Conservation (phyloP, 2,797 vertebrate genomes). For the Triplophysa bombifrons region DNA sequence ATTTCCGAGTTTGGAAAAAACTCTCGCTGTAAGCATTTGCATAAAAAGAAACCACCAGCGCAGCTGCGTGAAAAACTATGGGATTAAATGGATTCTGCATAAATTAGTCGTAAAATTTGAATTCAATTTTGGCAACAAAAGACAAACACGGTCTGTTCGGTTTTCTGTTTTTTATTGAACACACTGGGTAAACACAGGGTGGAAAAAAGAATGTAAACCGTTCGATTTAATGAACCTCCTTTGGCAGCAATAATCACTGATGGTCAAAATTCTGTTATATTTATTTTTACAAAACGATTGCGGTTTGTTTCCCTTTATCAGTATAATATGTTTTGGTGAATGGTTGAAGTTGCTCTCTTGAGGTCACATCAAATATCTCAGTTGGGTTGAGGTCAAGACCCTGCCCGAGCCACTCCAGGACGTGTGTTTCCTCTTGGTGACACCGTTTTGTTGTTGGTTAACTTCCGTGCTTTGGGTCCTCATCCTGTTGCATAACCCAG, state of each 20-base stretch:
- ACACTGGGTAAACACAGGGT: not conserved
- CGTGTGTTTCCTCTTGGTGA: not conserved
- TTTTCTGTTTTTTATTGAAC: not conserved
- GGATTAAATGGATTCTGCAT: conserved; percentile 9
- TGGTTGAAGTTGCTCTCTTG: not conserved
- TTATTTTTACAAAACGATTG: not conserved
- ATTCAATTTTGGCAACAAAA: not conserved
- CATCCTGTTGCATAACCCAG: not conserved
- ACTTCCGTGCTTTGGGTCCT: not conserved
- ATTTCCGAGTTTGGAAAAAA: conserved; percentile 26
- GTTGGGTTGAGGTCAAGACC: not conserved
- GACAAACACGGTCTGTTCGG: not conserved
- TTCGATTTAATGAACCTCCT: not conserved
- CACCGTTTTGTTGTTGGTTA: not conserved
- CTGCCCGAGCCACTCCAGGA: not conserved
- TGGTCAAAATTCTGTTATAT: not conserved
- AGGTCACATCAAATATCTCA: not conserved
- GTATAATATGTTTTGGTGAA: not conserved
- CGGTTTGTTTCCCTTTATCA: not conserved
- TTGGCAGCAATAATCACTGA: not conserved
- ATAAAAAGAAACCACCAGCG: not conserved
- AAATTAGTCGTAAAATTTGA: conserved; percentile 6
- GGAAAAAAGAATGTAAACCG: not conserved
- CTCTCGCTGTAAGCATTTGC: conserved; percentile 7
- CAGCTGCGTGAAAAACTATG: not conserved